Base-by-base conservation (phyloP, 2,888 invertebrate species). In the Eupithecia pulchellata region DNA sequence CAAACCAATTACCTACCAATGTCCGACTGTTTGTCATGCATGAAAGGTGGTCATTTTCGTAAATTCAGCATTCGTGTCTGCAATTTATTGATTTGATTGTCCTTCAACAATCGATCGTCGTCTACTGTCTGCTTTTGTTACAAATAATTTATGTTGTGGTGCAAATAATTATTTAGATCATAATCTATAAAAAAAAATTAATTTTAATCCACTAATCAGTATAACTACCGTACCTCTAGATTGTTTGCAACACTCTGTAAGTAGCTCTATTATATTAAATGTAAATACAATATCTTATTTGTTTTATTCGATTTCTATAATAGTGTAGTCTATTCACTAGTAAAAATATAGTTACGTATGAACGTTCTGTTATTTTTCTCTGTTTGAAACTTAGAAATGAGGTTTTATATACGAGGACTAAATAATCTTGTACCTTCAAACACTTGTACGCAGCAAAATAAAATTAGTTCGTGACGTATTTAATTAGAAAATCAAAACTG, bases 11-110 rank as follows among this genome's bases (percentile, higher is more conserved):
- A 30, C 20, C 14, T 27, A 8, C 57, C 17, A 57, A 57, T 29
- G 29, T 17, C 57, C 14, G 57, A 57, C 27, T 27, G 57, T 57
- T 57, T 60, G 60, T 60, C 60, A 60, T 60, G 32, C 60, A 60
- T 60, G 32, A n/a, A 57, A 14, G 27, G 29, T 29, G 29, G 57
- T 57, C 57, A 57, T 57, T 57, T 57, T 17, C 47, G 57, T 29
- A 17, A 57, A 57, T 17, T 57, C 29, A 29, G 29, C 57, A 57
- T 57, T 20, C 52, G 25, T 52, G 52, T 25, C 52, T 25, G 52
- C 52, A 52, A 52, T 52, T 52, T 52, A 52, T 52, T 52, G 11
- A 52, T 11, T 25, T 25, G 20, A 25, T 52, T 52, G 52, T 52
- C 25, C 25, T 25, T 52, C 13, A 52, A 29, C 8, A 29, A 29